phyloP scores from a whole-genome alignment of 2,888 invertebrate species.

The Hypselothyrea guttata region DNA sequence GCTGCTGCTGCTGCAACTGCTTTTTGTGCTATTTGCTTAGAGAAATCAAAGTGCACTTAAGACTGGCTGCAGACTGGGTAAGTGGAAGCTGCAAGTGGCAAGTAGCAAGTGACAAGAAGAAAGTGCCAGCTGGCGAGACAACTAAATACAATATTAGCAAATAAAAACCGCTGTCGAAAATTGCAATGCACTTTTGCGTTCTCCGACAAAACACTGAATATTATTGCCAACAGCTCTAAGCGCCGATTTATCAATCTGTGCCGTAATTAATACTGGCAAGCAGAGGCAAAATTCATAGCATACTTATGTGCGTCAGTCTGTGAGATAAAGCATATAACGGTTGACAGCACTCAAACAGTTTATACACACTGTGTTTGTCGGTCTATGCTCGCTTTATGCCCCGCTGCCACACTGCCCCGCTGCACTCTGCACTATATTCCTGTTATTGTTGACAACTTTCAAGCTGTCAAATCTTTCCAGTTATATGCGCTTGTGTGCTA shows the following conservation, averaged over 20 bases:
- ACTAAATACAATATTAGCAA: too few species aligned
- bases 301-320: conserved; percentile 36
- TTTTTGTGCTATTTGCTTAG: conserved; percentile 38
- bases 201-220: too few species aligned
- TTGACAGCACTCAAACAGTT: conserved; percentile 30
- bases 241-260: too few species aligned
- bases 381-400: too few species aligned
- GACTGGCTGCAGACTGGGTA: conserved; percentile 5
- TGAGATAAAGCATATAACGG: conserved; percentile 28
- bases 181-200: too few species aligned
- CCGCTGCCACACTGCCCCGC: too few species aligned
- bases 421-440: too few species aligned
- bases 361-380: conserved; percentile 33
- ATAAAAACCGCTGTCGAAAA: too few species aligned
- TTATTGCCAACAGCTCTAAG: too few species aligned
- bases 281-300: conserved; percentile 34
- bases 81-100: too few species aligned
- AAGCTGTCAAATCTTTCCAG: conserved; percentile 16
- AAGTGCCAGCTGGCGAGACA: too few species aligned
- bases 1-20: conserved; percentile 2
- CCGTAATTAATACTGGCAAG: background rate
- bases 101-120: too few species aligned
- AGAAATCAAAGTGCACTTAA: conserved; percentile 50
- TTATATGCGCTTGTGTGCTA: conserved; percentile 4
- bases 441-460: conserved; percentile 30